These are phyloP conservation scores for Caloenas nicobarica DNA, from an alignment of 2,113 vertebrate species.

Conservation along the genomic window DNA sequence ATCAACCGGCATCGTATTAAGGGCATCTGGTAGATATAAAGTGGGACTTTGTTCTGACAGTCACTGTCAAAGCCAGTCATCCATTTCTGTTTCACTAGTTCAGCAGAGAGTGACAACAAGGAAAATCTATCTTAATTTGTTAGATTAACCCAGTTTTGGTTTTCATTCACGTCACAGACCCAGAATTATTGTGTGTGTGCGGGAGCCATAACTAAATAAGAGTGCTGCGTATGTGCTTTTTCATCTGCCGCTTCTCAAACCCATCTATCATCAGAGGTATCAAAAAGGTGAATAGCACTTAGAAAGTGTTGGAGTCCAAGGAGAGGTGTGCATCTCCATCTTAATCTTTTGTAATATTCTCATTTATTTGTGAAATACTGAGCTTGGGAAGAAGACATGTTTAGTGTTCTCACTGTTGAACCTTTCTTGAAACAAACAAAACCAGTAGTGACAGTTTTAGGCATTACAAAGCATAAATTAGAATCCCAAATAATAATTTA, in stretches of 20 bases:
- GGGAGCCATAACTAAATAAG: constrained; percentile 24
- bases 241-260: not conserved
- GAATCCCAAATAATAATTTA: constrained; percentile 43
- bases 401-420: constrained; percentile 7
- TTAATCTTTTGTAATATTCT: not conserved
- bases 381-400: constrained; percentile 24
- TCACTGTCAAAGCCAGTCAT: constrained; percentile 13
- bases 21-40: constrained; percentile 27
- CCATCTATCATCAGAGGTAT: not conserved
- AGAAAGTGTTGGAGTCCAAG: not conserved
- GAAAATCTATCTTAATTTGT: constrained; percentile 32
- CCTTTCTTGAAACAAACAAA: constrained; percentile 39
- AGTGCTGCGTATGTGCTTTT: not conserved
- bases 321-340: not conserved
- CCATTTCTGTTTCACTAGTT: constrained; percentile 24
- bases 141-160: constrained; percentile 44
- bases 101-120: constrained; percentile 26
- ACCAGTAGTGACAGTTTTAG: constrained; percentile 38
- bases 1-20: not conserved
- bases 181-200: constrained; percentile 42
- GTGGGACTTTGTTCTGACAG: constrained; percentile 33
- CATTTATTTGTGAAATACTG: not conserved
- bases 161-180: not conserved
- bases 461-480: constrained; percentile 45
- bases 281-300: not conserved